Evolutionary conservation across 2,113 vertebrate genomes (phyloP).

Genomic region (Rhipidura dahli): DNA sequence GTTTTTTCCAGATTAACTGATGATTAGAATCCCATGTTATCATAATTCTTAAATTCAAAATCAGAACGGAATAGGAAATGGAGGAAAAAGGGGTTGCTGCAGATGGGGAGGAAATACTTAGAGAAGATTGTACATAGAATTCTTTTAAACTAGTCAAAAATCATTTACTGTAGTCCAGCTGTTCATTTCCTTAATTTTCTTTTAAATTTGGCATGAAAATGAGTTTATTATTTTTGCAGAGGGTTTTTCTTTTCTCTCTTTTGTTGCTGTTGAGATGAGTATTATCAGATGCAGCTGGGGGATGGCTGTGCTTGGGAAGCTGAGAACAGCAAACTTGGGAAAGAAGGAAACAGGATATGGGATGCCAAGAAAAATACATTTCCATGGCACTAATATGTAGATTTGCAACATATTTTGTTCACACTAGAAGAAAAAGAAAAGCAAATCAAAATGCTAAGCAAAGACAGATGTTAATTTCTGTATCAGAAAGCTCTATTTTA

Average conservation of each 20-base stretch:
- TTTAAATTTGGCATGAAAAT: conserved; percentile 37
- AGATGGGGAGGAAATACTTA: conserved; percentile 64
- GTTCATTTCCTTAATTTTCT: conserved; percentile 57
- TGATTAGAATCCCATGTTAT: conserved; percentile 5
- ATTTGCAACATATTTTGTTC: neutral
- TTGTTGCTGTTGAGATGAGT: neutral
- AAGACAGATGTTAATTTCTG: conserved; percentile 8
- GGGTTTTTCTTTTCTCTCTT: neutral
- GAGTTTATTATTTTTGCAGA: conserved; percentile 47
- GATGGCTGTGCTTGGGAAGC: conserved; percentile 29
- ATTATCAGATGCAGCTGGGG: conserved; percentile 55
- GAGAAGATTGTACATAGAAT: conserved; percentile 41
- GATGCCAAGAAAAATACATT: conserved; percentile 14
- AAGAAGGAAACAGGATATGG: conserved; percentile 32
- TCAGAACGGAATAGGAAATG: neutral
- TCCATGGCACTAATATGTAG: conserved; percentile 2
- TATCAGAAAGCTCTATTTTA: neutral
- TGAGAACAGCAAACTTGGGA: conserved; percentile 42
- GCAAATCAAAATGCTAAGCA: conserved; percentile 26
- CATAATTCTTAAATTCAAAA: neutral
- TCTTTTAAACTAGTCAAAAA: conserved; percentile 49
- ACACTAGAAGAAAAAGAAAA: neutral
- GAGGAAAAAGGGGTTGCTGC: conserved; percentile 3
- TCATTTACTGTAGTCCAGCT: conserved; percentile 41
- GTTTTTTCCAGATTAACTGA: neutral